phyloP scores from a whole-genome alignment of 2,888 invertebrate genomes.

The Caenorhabditis becei region DNA sequence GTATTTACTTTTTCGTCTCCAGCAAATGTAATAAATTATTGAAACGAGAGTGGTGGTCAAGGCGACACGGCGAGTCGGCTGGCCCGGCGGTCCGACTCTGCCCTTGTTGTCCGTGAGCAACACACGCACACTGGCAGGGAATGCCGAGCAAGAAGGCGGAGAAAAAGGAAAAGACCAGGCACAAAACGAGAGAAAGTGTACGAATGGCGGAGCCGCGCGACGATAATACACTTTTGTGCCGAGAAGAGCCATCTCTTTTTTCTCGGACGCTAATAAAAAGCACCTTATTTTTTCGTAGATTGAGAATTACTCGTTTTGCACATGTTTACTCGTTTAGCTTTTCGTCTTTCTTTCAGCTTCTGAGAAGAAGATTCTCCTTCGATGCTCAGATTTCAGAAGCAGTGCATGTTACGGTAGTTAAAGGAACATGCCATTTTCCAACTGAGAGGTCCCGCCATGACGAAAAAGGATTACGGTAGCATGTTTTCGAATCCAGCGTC shows the following conservation, averaged over 20 bases:
- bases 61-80: not conserved
- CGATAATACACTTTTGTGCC: conserved; percentile 49
- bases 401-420: not conserved
- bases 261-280: conserved; percentile 13
- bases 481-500: too few species aligned
- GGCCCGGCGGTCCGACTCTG: not conserved
- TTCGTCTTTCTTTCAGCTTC: not conserved
- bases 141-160: conserved; percentile 20
- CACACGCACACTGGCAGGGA: conserved; percentile 4
- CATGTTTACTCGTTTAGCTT: not conserved
- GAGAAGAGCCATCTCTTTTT: conserved; percentile 22
- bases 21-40: conserved; percentile 50
- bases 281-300: conserved; percentile 1
- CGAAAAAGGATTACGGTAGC: not conserved
- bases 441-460: not conserved
- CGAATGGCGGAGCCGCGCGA: conserved; percentile 32
- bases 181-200: conserved; percentile 19
- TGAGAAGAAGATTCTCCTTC: too few species aligned
- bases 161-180: conserved; percentile 17
- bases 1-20: conserved; percentile 33
- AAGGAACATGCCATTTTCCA: not conserved
- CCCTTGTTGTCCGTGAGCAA: conserved; percentile 19
- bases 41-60: conserved; percentile 6
- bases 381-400: not conserved
- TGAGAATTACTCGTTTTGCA: not conserved